These are phyloP conservation scores for Lydus trimaculatus DNA, from an alignment of 2,888 invertebrate species.

Conservation along the genomic window DNA sequence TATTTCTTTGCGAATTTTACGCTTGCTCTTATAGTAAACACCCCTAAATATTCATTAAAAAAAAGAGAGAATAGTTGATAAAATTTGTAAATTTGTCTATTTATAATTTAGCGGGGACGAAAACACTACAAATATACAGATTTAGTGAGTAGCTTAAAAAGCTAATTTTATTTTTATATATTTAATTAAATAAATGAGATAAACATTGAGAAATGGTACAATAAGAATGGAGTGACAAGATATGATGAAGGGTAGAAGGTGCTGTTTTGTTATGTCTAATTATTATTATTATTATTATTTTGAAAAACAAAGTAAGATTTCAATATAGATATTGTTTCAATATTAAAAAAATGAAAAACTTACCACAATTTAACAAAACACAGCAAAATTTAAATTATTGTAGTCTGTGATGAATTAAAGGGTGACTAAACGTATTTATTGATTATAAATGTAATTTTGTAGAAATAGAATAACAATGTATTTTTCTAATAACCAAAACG, in stretches of 20 bases:
- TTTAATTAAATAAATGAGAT: conserved; percentile 19
- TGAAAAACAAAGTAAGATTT: no score
- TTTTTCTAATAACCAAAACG: conserved; percentile 54
- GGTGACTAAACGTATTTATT: conserved; percentile 61
- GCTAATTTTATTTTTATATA: conserved; percentile 52
- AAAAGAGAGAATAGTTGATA: neutral
- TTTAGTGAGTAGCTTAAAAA: conserved; percentile 45
- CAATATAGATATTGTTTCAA: no score
- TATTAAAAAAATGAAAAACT: conserved; percentile 7
- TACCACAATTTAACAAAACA: conserved; percentile 19
- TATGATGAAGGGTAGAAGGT: conserved; percentile 17
- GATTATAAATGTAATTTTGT: conserved; percentile 53
- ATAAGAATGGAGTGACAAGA: conserved; percentile 19
- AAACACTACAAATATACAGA: no score
- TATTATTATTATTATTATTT: no score
- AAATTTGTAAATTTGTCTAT: conserved; percentile 15
- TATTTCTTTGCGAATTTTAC: conserved; percentile 6
- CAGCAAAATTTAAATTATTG: conserved; percentile 54
- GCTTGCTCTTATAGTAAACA: conserved; percentile 28
- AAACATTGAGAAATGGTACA: conserved; percentile 29
- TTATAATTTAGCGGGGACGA: no score
- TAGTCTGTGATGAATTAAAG: conserved; percentile 61
- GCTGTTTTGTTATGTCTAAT: conserved; percentile 16
- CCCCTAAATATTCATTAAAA: conserved; percentile 8
- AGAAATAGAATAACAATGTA: conserved; percentile 53